Base-by-base conservation (phyloP, 2,113 vertebrate species). In the Chloroceryle aenea region DNA sequence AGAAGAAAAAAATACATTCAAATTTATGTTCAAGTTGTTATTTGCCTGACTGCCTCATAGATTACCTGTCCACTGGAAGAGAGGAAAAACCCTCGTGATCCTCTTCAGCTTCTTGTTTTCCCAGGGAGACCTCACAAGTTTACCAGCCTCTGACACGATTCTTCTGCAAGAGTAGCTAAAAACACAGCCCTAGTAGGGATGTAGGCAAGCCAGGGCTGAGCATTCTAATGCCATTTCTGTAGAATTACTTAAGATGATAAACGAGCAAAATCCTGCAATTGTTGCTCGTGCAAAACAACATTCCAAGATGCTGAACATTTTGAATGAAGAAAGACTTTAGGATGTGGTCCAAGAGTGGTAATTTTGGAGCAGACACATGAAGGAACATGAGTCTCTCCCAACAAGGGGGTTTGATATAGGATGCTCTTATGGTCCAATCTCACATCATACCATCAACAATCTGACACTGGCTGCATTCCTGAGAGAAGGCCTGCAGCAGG, bases 31-130 rank as follows among this genome's bases (percentile, higher is more conserved):
- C 76, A 84, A 61, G 47, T 67, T 89, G 69, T 76, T 89, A 0
- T 94, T 96, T 89, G 64, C 83, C 62, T 95, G 95, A 62, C 76
- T 94, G 69, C 79, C 73, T 95, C 86, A 55, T 87, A 72, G 77
- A 92, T 91, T 95, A 91, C 36, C 56, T 87, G 59, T 30, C 56
- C 56, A 59, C 43, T 66, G 43, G n/a, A 92, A 84, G 53, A 4
- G 32, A 38, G 25, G 29, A 10, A 27, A 29, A 34, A 20, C 2
- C 7, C 42, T 34, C 64, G 62, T 18, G 14, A 9, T 69, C 90
- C 48, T 76, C 85, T 81, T 50, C 71, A 85, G 63, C 34, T 83
- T 74, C 63, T 47, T 72, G 48, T 83, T 90, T 91, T 61, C 45
- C 47, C 50, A 32, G 12, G 27, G 55, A 93, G 64, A 66, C 18